Percentiles rank a stretch among this genome's conserved stretches.
Evolutionary conservation across 2,888 invertebrate genomes (phyloP).

Genomic region (Calephelis perditalis): DNA sequence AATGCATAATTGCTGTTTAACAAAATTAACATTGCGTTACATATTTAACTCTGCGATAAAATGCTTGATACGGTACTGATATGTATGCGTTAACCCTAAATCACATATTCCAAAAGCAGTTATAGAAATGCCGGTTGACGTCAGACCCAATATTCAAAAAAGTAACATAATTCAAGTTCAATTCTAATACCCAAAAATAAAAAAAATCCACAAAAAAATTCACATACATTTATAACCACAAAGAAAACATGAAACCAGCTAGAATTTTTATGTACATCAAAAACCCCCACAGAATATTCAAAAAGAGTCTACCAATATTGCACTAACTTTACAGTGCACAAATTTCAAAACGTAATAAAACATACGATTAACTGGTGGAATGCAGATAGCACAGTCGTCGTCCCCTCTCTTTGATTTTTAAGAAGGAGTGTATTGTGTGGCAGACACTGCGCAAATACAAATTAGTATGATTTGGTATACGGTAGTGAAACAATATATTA

Average conservation of each 20-base stretch:
- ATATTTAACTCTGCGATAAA: too few relatives aligned
- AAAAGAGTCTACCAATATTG: slow-evolving; percentile 28
- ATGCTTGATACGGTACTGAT: too few relatives aligned
- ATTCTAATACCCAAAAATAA: too few relatives aligned
- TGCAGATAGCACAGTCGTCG: slow-evolving; percentile 62
- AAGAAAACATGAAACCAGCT: slow-evolving; percentile 25
- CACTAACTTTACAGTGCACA: slow-evolving; percentile 57
- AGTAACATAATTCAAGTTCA: too few relatives aligned
- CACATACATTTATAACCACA: slow-evolving; percentile 17
- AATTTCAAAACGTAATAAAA: slow-evolving; percentile 43
- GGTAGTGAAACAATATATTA: not conserved
- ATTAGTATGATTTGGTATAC: slow-evolving; percentile 29
- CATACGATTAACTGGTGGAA: slow-evolving; percentile 61
- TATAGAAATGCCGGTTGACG: too few relatives aligned
- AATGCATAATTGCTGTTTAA: too few relatives aligned
- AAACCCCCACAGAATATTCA: slow-evolving; percentile 24
- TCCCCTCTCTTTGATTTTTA: slow-evolving; percentile 65
- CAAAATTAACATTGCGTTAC: too few relatives aligned
- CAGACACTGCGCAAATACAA: slow-evolving; percentile 69
- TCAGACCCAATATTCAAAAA: too few relatives aligned
- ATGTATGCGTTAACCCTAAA: too few relatives aligned
- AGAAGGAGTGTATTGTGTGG: slow-evolving; percentile 74
- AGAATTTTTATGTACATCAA: slow-evolving; percentile 23
- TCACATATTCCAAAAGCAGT: too few relatives aligned
- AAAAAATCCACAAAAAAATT: too few relatives aligned